Evolutionary conservation across 1,140 invertebrate species (phyloP).

Genomic region (Vanessa atalanta): DNA sequence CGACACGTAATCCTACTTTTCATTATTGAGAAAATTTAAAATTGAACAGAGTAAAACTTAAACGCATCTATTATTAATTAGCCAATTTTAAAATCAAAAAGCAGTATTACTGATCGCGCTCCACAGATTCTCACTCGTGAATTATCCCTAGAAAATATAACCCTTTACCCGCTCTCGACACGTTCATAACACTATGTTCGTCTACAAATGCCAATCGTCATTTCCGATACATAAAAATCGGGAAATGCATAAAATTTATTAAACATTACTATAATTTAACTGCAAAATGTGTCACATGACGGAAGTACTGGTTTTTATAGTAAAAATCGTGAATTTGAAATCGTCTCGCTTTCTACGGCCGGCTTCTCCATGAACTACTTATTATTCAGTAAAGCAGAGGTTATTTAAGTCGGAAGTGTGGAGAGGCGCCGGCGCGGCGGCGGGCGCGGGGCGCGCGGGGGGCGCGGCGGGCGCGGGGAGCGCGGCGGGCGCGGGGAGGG

Average conservation of each 20-base stretch:
- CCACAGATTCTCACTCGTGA: conserved; percentile 7
- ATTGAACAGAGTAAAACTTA: neutral
- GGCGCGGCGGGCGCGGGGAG: neutral
- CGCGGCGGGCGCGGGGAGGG: neutral
- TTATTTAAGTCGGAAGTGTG: neutral
- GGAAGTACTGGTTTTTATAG: neutral
- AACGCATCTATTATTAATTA: neutral
- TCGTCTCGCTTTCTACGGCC: neutral
- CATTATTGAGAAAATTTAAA: conserved; percentile 1
- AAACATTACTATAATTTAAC: neutral
- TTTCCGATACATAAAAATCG: neutral
- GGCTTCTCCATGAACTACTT: no score
- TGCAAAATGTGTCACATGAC: neutral
- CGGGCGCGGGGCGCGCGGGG: neutral
- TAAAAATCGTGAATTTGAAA: neutral
- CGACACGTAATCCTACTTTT: conserved; percentile 1
- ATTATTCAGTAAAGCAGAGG: neutral
- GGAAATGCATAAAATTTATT: neutral
- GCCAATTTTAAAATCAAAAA: conserved; percentile 4
- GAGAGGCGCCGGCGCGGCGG: neutral
- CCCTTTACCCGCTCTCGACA: neutral
- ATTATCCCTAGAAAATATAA: neutral
- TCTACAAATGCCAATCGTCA: neutral
- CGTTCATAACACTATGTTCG: neutral
- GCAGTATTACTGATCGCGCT: conserved; percentile 5